These are phyloP conservation scores for Fragum whitleyi DNA, from an alignment of 2,888 invertebrate species.

Conservation along the genomic window DNA sequence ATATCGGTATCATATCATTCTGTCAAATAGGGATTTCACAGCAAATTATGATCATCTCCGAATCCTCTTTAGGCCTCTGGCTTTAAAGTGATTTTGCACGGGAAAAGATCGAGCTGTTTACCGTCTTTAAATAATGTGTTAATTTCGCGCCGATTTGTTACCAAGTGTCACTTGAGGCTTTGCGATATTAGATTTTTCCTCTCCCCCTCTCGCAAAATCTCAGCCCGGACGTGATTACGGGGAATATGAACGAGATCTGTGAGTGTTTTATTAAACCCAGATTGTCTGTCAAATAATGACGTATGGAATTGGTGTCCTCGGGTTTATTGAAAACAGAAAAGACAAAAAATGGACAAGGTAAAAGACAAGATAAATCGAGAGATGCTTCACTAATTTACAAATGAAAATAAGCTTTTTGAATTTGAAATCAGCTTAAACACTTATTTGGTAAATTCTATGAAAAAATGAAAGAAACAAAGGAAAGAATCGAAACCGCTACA, in stretches of 20 bases:
- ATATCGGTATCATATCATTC: too few species aligned
- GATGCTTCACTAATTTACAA: too few species aligned
- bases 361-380: too few species aligned
- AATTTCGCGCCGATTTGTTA: constrained; percentile 53
- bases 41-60: too few species aligned
- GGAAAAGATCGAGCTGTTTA: constrained; percentile 38
- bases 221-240: constrained; percentile 15
- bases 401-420: too few species aligned
- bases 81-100: too few species aligned
- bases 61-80: too few species aligned
- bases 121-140: constrained; percentile 54
- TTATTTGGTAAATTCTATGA: too few species aligned
- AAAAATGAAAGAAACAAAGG: too few species aligned
- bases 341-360: not conserved
- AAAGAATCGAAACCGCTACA: too few species aligned
- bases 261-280: constrained; percentile 7
- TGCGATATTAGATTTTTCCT: constrained; percentile 48
- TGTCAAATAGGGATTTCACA: too few species aligned
- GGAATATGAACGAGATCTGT: constrained; percentile 17
- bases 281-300: not conserved
- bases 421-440: too few species aligned
- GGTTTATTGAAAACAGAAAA: not conserved
- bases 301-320: not conserved
- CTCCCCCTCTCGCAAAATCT: constrained; percentile 25
- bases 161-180: constrained; percentile 31